Conservation (phyloP, 2,888 invertebrate species). For the Chrysolina oricalcia region DNA sequence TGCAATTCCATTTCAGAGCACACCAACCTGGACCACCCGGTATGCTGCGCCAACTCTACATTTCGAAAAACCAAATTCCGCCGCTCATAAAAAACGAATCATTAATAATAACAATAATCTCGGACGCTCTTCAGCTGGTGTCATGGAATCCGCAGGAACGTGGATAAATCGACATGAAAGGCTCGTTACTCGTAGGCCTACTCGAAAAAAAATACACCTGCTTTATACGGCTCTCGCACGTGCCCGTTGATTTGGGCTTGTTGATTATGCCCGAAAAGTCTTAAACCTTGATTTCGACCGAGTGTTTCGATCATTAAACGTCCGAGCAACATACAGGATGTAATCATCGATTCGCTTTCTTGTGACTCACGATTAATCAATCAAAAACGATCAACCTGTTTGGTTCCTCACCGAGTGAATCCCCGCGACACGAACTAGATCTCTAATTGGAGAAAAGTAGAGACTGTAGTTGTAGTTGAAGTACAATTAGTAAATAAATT, state of each 20-base stretch:
- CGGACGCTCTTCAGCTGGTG: constrained; percentile 48
- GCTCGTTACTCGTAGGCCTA: constrained; percentile 1
- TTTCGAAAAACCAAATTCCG: neutral
- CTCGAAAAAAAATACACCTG: constrained; percentile 14
- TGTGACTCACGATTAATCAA: neutral
- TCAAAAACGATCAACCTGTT: neutral
- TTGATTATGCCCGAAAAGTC: constrained; percentile 7
- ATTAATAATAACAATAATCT: constrained; percentile 38
- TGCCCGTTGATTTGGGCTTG: constrained; percentile 19
- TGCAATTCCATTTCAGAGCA: too few relatives aligned
- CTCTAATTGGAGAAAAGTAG: too few relatives aligned
- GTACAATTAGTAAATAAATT: too few relatives aligned
- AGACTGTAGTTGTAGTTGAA: too few relatives aligned
- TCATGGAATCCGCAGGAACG: constrained; percentile 47
- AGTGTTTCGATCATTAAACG: constrained; percentile 12
- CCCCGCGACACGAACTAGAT: too few relatives aligned
- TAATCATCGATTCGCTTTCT: neutral
- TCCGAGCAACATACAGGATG: constrained; percentile 12
- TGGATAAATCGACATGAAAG: constrained; percentile 45
- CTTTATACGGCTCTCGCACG: constrained; percentile 2
- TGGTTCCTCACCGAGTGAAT: neutral
- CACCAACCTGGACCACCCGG: neutral
- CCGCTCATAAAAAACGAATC: constrained; percentile 5
- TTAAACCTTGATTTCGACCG: constrained; percentile 22
- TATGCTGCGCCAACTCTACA: neutral